A percentile compares a stretch with the other conserved stretches of the same genome.
Evolutionary conservation across 2,888 invertebrate genomes (phyloP).

Genomic region (Drosophila rellima): DNA sequence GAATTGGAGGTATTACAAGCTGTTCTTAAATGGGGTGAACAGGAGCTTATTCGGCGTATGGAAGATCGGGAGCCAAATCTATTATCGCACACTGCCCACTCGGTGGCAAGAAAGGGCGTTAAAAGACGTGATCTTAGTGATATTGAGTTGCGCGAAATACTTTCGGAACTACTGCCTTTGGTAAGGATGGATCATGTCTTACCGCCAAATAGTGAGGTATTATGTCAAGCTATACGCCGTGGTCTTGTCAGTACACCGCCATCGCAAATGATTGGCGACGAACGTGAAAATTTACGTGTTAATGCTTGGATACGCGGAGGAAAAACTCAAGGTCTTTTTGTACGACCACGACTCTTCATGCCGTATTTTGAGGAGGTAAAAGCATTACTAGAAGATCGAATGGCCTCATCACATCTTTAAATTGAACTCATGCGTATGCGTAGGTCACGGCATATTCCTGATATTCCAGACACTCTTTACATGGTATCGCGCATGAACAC

Average conservation of each 20-base stretch:
- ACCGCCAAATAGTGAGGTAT: conserved; percentile 92
- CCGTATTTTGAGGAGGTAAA: conserved; percentile 98
- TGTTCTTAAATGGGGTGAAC: conserved; percentile 95
- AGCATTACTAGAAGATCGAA: conserved; percentile 93
- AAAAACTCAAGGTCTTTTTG: conserved; percentile 90
- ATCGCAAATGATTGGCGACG: conserved; percentile 93
- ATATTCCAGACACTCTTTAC: conserved; percentile 97
- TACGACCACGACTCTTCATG: conserved; percentile 95
- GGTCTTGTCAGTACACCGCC: conserved; percentile 93
- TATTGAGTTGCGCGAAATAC: conserved; percentile 93
- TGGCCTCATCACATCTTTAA: conserved; percentile 90
- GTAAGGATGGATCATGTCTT: conserved; percentile 96
- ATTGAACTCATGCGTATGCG: conserved; percentile 90
- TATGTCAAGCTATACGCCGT: conserved; percentile 89
- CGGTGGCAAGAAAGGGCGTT: conserved; percentile 93
- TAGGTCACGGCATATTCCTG: conserved; percentile 90
- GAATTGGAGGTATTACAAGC: conserved; percentile 95
- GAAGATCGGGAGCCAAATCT: conserved; percentile 96
- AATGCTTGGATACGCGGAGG: conserved; percentile 93
- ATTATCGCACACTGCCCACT: conserved; percentile 97
- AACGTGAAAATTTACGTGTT: conserved; percentile 88
- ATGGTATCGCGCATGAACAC: conserved; percentile 89
- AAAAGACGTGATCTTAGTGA: conserved; percentile 94
- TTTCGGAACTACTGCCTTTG: conserved; percentile 93
- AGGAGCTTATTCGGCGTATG: conserved; percentile 92